Percentiles rank a stretch among this genome's conserved stretches.
These are phyloP conservation scores for Nyctereutes procyonoides DNA, from an alignment of 2,113 vertebrate genomes.

Conservation along the genomic window DNA sequence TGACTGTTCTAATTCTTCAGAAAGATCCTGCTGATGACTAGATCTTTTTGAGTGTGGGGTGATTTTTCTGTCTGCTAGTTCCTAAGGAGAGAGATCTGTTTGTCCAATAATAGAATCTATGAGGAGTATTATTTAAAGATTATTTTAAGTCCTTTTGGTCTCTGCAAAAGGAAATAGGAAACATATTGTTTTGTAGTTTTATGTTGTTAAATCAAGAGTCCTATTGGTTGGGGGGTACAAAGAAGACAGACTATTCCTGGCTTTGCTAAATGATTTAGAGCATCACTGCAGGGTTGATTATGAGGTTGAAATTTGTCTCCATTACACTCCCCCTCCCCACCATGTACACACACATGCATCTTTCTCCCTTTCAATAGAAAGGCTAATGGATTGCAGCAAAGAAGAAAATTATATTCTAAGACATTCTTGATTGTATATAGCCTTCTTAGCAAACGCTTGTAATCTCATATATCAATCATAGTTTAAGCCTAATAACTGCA, in stretches of 20 bases:
- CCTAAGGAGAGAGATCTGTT: conserved; percentile 3
- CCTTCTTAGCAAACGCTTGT: conserved; percentile 17
- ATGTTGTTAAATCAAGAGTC: not conserved
- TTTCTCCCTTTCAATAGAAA: not conserved
- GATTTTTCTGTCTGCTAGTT: conserved; percentile 17
- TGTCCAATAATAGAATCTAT: not conserved
- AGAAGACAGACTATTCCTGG: not conserved
- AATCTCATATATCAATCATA: not conserved
- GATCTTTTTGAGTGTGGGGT: not conserved
- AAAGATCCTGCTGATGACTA: not conserved
- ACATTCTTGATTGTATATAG: not conserved
- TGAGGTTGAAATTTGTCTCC: not conserved
- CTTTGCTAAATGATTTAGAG: not conserved
- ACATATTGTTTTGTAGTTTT: not conserved
- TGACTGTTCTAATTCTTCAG: conserved; percentile 38
- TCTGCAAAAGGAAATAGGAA: conserved; percentile 11
- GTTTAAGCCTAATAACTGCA: conserved; percentile 17
- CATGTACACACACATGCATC: not conserved
- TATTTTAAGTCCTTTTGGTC: conserved; percentile 24
- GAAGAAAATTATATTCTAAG: not conserved
- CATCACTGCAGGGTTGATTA: not conserved
- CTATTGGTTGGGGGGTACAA: not conserved
- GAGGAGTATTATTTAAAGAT: not conserved
- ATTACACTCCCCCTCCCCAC: fast-evolving
- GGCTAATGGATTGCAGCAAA: not conserved